Percentiles rank a stretch among this genome's conserved stretches.
Evolutionary conservation across 2,113 vertebrate species (phyloP).

Genomic region (Scalopus aquaticus): DNA sequence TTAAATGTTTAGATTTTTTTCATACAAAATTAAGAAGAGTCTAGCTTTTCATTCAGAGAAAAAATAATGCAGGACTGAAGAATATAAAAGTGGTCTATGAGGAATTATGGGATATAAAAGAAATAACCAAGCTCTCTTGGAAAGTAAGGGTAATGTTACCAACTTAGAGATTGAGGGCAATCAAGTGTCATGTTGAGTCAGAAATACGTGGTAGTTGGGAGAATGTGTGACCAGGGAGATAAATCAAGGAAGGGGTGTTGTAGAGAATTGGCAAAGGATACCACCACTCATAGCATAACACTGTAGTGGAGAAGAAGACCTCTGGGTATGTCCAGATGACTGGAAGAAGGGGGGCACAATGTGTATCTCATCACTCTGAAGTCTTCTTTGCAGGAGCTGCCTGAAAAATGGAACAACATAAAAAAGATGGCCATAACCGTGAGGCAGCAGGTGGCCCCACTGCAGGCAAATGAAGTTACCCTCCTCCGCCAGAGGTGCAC

Average conservation of each 20-base stretch:
- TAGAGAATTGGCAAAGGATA: too few species aligned
- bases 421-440: constrained; percentile 89
- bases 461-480: constrained; percentile 91
- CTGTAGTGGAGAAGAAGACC: accelerated
- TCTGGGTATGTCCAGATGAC: accelerated
- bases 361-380: background rate
- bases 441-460: constrained; percentile 93
- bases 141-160: background rate
- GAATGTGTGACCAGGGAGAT: background rate
- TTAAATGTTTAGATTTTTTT: background rate
- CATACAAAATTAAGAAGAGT: background rate
- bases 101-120: background rate
- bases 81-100: background rate
- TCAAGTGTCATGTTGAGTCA: background rate
- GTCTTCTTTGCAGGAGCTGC: constrained; percentile 88
- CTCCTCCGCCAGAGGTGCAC: constrained; percentile 88
- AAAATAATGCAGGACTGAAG: background rate
- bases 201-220: background rate
- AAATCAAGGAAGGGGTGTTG: background rate
- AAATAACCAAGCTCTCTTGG: background rate
- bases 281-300: accelerated
- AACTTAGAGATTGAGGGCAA: background rate
- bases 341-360: accelerated
- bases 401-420: constrained; percentile 92
- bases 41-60: background rate